phyloP scores from a whole-genome alignment of 2,888 invertebrate genomes.

The Heliconius aoede region DNA sequence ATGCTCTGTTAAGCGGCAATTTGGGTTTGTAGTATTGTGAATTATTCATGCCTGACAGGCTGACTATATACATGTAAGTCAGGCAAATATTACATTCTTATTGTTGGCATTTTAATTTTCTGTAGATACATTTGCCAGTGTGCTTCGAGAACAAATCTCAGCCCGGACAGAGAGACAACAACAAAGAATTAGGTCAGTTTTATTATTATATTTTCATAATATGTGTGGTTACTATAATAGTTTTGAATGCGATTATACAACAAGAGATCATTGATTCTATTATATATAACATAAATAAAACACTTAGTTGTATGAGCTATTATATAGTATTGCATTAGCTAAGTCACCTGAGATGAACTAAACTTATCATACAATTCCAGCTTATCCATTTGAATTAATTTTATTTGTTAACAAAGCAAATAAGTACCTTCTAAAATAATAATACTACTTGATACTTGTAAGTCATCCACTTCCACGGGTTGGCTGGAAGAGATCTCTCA shows the following conservation, averaged over 20 bases:
- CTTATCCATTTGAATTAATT: no score
- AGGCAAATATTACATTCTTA: constrained; percentile 29
- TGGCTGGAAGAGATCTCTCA: no score
- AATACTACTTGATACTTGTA: no score
- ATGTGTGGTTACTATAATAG: background rate
- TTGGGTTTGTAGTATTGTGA: constrained; percentile 81
- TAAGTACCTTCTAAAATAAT: no score
- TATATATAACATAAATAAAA: no score
- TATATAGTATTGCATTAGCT: no score
- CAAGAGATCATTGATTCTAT: background rate
- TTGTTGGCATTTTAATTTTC: constrained; percentile 48
- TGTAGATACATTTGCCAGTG: constrained; percentile 90
- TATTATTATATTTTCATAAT: no score
- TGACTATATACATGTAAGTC: background rate
- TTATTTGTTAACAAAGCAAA: no score
- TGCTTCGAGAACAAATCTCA: constrained; percentile 91
- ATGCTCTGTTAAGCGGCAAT: constrained; percentile 93
- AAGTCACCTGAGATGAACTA: no score
- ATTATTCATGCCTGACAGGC: constrained; percentile 16
- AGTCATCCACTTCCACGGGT: no score
- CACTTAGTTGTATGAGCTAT: no score
- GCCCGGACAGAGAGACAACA: constrained; percentile 92
- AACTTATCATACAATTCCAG: no score
- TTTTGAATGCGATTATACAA: background rate
- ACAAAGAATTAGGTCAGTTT: constrained; percentile 85